Evolutionary conservation across 2,888 invertebrate genomes (phyloP).

Genomic region (Lepidochrysops patricia): DNA sequence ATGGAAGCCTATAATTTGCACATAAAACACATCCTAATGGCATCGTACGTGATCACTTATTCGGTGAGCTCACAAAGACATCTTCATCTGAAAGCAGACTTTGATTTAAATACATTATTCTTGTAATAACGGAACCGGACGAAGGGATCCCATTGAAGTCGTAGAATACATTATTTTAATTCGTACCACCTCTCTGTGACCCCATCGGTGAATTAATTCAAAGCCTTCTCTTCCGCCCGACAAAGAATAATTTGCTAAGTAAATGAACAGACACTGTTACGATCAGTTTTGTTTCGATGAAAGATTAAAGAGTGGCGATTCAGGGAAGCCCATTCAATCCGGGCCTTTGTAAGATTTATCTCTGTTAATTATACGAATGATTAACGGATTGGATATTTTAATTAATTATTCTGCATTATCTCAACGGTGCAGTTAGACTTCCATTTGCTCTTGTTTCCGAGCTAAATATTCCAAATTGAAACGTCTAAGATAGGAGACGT

Average conservation of each 20-base stretch:
- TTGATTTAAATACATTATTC: conserved; percentile 74
- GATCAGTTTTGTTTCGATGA: conserved; percentile 68
- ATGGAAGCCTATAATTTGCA: conserved; percentile 71
- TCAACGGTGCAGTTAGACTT: conserved; percentile 25
- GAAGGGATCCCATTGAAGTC: conserved; percentile 67
- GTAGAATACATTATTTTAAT: conserved; percentile 74
- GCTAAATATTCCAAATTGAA: conserved; percentile 68
- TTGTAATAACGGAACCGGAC: conserved; percentile 70
- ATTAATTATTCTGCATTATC: conserved; percentile 32
- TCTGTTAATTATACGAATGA: conserved; percentile 67
- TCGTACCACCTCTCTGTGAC: conserved; percentile 72
- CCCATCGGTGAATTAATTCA: conserved; percentile 71
- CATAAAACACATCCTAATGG: conserved; percentile 73
- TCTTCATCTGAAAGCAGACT: conserved; percentile 70
- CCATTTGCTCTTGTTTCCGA: conserved; percentile 13
- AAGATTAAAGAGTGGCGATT: conserved; percentile 69
- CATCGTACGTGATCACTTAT: conserved; percentile 70
- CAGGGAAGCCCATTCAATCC: conserved; percentile 58
- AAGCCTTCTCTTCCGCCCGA: conserved; percentile 71
- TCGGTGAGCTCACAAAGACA: conserved; percentile 59
- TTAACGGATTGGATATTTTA: conserved; percentile 50
- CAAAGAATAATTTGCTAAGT: conserved; percentile 75
- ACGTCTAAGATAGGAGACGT: conserved; percentile 47
- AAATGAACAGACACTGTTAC: conserved; percentile 73
- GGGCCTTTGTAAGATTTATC: conserved; percentile 60